Conservation (phyloP, 2,888 invertebrate genomes). For the Ceramica pisi region DNA sequence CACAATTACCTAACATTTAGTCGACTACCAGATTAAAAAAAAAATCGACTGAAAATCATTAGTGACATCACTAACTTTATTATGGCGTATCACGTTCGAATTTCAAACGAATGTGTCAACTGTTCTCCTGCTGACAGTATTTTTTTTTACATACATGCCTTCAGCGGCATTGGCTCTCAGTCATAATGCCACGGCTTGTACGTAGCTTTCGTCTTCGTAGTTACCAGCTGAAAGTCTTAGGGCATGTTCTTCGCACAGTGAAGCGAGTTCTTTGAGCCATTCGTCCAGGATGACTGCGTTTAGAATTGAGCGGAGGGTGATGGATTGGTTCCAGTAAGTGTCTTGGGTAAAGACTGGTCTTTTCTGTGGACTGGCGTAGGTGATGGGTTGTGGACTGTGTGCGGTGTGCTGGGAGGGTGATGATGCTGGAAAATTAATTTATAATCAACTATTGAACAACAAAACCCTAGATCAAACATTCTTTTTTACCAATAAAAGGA, state of each 20-base stretch:
- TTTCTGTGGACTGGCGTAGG: slow-evolving; percentile 74
- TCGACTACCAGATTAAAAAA: slow-evolving; percentile 38
- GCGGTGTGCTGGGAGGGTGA: slow-evolving; percentile 73
- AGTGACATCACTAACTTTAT: slow-evolving; percentile 45
- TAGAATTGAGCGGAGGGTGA: slow-evolving; percentile 83
- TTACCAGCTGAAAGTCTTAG: slow-evolving; percentile 84
- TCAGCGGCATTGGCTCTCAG: slow-evolving; percentile 78
- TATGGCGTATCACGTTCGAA: slow-evolving; percentile 58
- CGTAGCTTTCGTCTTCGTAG: slow-evolving; percentile 83
- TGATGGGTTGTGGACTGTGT: slow-evolving; percentile 69
- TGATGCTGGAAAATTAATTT: slow-evolving; percentile 64
- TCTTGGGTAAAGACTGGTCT: slow-evolving; percentile 84
- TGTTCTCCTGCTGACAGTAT: slow-evolving; percentile 58
- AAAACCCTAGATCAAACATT: too few relatives aligned
- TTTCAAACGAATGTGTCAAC: slow-evolving; percentile 66
- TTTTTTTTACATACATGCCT: slow-evolving; percentile 64
- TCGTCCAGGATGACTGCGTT: slow-evolving; percentile 97
- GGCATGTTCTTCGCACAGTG: slow-evolving; percentile 98
- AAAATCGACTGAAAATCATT: slow-evolving; percentile 52
- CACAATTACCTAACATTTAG: slow-evolving; percentile 38
- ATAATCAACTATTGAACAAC: too few relatives aligned
- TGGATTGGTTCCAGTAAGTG: slow-evolving; percentile 87
- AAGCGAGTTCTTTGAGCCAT: slow-evolving; percentile 98
- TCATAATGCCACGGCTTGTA: slow-evolving; percentile 86
- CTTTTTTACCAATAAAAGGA: too few relatives aligned